Evolutionary conservation across 2,797 vertebrate species (phyloP), one percentile per base, ranked within the genome.

Genomic region (Carduelis carduelis): DNA sequence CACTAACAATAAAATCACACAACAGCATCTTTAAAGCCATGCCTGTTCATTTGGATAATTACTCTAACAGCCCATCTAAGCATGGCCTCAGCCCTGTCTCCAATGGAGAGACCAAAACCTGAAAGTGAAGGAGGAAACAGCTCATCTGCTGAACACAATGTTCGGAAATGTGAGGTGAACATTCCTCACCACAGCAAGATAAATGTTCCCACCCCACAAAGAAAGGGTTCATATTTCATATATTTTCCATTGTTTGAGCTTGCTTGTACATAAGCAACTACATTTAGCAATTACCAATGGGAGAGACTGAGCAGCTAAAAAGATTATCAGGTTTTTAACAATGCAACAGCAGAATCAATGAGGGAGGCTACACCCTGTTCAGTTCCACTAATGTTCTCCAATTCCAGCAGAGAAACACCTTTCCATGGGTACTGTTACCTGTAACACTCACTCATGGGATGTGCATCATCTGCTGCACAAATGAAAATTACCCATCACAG

Each of bases 111-210:
- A 86, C 77, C 74, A 88, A 74, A 87, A 82, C 76, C 76, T 76
- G 70, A 64, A 91, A 63, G 46, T 94, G 87, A 1, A 68, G 66
- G 79, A 94, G 93, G 95, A 96, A 96, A 83, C 83, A 3, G 93
- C 82, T 91, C 95, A 89, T 97, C 91, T 91, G 87, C 76, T 76
- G 27, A 91, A 93, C 14, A 96, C 95, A 97, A 97, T 94, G 79
- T 92, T 95, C 87, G 91, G 95, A 96, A 97, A 84, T 1, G n/a
- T 1, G 56, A 95, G 90, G 90, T 95, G 95, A 83, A 95, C 95
- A 76, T 89, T 95, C 91, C 91, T 93, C 89, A 53, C 77, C 39
- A 39, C n/a, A 37, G 83, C 41, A 34, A 94, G 85, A 88, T 63
- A 43, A 81, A 88, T 46, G 79, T 75, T 93, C 92, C 92, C 88